Percentiles rank a stretch among this genome's conserved stretches.
phyloP scores from a whole-genome alignment of 2,797 vertebrate species.

The Malacoctenus gilli region DNA sequence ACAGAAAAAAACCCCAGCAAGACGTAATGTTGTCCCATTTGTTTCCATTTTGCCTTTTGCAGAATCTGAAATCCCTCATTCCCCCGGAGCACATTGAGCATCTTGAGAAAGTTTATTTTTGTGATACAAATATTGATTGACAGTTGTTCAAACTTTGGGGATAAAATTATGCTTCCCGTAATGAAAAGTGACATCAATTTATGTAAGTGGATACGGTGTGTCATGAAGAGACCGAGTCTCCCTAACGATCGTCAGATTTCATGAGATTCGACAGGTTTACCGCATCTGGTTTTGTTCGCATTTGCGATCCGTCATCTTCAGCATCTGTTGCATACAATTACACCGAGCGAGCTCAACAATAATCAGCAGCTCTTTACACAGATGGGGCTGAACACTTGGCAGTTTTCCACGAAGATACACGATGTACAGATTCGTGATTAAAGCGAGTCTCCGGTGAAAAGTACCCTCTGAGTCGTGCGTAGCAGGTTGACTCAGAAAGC shows the following conservation, averaged over 20 bases:
- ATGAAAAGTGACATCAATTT: slow-evolving; percentile 32
- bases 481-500: not conserved
- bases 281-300: slow-evolving; percentile 40
- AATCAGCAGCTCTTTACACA: slow-evolving; percentile 22
- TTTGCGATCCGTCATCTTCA: slow-evolving; percentile 37
- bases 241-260: slow-evolving; percentile 15
- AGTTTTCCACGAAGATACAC: slow-evolving; percentile 14
- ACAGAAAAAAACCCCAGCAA: not conserved
- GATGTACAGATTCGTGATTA: slow-evolving; percentile 2
- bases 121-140: not conserved
- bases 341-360: slow-evolving; percentile 15
- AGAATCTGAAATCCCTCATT: not conserved
- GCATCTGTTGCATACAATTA: slow-evolving; percentile 41
- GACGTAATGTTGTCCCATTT: not conserved
- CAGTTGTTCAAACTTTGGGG: not conserved
- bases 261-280: slow-evolving; percentile 35
- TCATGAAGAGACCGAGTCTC: slow-evolving; percentile 16
- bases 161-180: slow-evolving; percentile 12
- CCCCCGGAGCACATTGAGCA: not conserved
- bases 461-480: slow-evolving; percentile 1
- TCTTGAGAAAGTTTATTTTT: not conserved
- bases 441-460: slow-evolving; percentile 8
- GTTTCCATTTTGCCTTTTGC: not conserved
- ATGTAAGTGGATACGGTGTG: slow-evolving; percentile 9
- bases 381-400: slow-evolving; percentile 11